These are phyloP conservation scores for Adelges cooleyi DNA, from an alignment of 1,140 invertebrate species.

Conservation along the genomic window DNA sequence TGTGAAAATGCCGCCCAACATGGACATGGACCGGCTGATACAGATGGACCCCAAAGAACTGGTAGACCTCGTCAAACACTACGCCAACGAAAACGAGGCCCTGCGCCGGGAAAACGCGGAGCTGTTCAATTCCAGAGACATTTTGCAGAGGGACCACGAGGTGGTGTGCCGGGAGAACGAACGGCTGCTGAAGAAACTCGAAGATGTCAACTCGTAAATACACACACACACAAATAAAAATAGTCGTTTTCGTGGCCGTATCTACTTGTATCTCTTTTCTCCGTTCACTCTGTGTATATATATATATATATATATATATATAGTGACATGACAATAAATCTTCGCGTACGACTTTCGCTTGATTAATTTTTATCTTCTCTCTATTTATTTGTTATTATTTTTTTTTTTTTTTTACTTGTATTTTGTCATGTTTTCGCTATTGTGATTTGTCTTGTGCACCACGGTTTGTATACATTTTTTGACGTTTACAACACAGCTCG, in stretches of 20 bases:
- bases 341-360: not conserved
- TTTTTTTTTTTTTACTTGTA: too few relatives aligned
- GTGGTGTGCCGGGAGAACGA: constrained; percentile 83
- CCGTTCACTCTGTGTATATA: too few relatives aligned
- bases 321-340: not conserved
- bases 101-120: constrained; percentile 77
- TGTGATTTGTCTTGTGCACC: too few relatives aligned
- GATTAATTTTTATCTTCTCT: not conserved
- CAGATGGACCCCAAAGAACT: constrained; percentile 58
- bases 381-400: too few relatives aligned
- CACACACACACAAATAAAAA: not conserved
- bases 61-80: constrained; percentile 60
- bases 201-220: constrained; percentile 72
- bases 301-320: too few relatives aligned
- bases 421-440: too few relatives aligned
- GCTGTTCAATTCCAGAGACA: constrained; percentile 64
- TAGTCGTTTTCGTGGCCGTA: constrained; percentile 1
- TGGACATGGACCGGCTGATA: constrained; percentile 58
- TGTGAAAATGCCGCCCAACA: constrained; percentile 42
- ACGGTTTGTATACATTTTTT: too few relatives aligned
- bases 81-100: constrained; percentile 75
- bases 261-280: not conserved
- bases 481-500: too few relatives aligned
- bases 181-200: constrained; percentile 68
- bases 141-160: constrained; percentile 76